Evolutionary conservation across 2,888 invertebrate genomes (phyloP).

Genomic region (Ischnura elegans): DNA sequence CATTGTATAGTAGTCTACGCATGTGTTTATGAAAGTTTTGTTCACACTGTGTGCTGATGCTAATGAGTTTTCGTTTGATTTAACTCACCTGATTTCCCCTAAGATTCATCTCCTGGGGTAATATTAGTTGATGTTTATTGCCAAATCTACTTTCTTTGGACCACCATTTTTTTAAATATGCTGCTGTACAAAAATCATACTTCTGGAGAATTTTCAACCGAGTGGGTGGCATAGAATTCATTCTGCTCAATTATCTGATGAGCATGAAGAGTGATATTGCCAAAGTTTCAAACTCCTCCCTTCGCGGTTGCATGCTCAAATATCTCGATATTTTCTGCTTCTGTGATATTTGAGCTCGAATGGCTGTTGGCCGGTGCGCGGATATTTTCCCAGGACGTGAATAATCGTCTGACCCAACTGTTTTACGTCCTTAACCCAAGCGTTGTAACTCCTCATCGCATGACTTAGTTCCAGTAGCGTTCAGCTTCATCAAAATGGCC

Average conservation of each 20-base stretch:
- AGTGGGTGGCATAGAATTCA: background rate
- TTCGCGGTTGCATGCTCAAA: too few species aligned
- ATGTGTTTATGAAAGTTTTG: background rate
- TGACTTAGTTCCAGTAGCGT: constrained; percentile 11
- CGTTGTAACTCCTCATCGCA: background rate
- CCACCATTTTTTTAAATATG: background rate
- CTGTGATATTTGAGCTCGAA: too few species aligned
- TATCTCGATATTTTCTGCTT: too few species aligned
- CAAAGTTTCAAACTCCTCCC: too few species aligned
- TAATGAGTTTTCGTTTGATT: background rate
- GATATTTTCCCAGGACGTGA: background rate
- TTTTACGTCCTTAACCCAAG: background rate
- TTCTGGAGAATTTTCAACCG: background rate
- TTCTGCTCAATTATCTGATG: too few species aligned
- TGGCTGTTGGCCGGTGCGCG: background rate
- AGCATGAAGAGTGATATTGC: too few species aligned
- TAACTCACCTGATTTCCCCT: background rate
- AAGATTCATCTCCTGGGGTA: background rate
- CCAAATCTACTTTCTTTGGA: background rate
- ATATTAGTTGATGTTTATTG: background rate
- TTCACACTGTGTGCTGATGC: background rate
- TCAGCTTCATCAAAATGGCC: background rate
- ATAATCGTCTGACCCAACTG: background rate
- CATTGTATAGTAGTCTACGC: background rate
- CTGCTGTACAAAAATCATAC: background rate